Evolutionary conservation across 2,113 vertebrate genomes (phyloP), one percentile per base, ranked within the genome.

Genomic region (Choloepus hoffmanni): DNA sequence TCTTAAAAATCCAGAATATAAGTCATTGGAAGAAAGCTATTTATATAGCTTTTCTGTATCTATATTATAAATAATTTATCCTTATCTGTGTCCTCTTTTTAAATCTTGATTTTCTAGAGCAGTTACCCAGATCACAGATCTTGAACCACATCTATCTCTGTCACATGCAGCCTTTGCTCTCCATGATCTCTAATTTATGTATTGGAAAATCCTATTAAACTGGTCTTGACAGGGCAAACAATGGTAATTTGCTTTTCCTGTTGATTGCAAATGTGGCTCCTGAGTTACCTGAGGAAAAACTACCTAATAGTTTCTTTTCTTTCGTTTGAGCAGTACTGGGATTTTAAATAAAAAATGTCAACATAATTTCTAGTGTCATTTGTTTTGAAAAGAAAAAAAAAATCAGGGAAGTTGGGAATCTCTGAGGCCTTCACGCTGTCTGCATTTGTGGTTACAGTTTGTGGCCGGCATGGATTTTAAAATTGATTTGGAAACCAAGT

Each of bases 351-450:
- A 98, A 95, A 97, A 92, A 96, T 96, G 90, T 97, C 94, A 98
- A 95, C 97, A 98, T 98, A 98, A 98, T 98, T 98, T 98, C 94
- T 77, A 95, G 55, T 94, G 55, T 53, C 96, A 97, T 98, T 90
- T 86, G 82, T 89, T 98, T 93, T 96, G 94, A 96, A 92, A 93
- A 97, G 26, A 68, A 95, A 58, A 83, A 83, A 87, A 89, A 28
- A 95, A 92, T 83, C 43, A 86, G 70, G 77, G 88, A 95, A 96
- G 23, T 63, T 93, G 84, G 36, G 88, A 92, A 96, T 86, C 58
- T 97, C 84, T 82, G 68, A 53, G 73, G 14, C 96, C 94, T 98
- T 96, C 87, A 72, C 55, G 58, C 33, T 84, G 30, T 88, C 92
- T 96, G 77, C 95, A 60, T 95, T 92, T 96, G 87, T 40, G 72